Evolutionary conservation across 2,888 invertebrate genomes (phyloP), one percentile per base, ranked within the genome.

Genomic region (Ashinkailepas kermadecensis): DNA sequence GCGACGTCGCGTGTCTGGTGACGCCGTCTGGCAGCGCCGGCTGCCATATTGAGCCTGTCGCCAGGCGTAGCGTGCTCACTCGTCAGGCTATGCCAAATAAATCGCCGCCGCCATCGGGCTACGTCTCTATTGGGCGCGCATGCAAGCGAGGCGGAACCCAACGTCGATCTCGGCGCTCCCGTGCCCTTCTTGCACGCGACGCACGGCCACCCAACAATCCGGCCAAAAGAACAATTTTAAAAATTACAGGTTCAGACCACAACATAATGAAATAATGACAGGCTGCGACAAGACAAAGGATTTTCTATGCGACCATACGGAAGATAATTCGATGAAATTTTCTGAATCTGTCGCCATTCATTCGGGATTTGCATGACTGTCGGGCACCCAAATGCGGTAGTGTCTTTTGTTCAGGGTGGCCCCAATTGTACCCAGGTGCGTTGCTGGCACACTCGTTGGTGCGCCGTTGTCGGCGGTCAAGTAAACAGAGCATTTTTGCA

Each of bases 101-200:
- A 74, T 74, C 74, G 56, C 21, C 54, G 18, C 21, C 18, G 23
- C 9, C n/a, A 54, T 11, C 56, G 21, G 23, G 65, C 74, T 56
- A 74, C 56, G 74, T 74, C 74, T 74, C 74, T 74, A 74, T 74
- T 21, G 74, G 54, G 74, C 54, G 74, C 74, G 74, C 74, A 21
- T 74, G 74, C 74, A 74, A 74, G 74, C 74, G 56, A 21, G 74
- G 74, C 74, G 2, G 54, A 7, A 15, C 11, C 54, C 56, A 7
- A 56, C 74, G 74, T 21, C 54, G 21, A 21, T 56, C 13, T 54
- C 74, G 74, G 3, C 56, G 56, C 74, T 54, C 21, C 10, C 54
- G 74, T 13, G 74, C 74, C 74, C 56, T 74, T 74, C 56, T 74
- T 74, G 74, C 74, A 74, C 74, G 74, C 74, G 21, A 74, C 18